These are phyloP conservation scores for Ryuthela nishihirai DNA, from an alignment of 2,888 invertebrate genomes.

Conservation along the genomic window DNA sequence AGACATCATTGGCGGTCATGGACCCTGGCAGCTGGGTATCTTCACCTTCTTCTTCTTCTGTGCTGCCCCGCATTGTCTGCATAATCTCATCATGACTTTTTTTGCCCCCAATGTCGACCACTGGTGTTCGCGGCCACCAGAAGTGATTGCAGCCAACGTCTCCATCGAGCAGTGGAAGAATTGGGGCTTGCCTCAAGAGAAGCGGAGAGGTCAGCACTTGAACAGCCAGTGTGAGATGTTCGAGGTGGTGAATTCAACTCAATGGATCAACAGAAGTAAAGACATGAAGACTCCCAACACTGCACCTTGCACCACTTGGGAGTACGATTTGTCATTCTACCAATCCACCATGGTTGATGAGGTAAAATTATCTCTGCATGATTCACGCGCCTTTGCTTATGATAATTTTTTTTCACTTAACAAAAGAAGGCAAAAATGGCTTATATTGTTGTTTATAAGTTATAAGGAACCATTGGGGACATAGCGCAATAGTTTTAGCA, in stretches of 20 bases:
- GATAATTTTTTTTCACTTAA: too few species aligned
- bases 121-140: slow-evolving; percentile 26
- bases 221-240: slow-evolving; percentile 13
- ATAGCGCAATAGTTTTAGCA: too few species aligned
- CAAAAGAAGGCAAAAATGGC: too few species aligned
- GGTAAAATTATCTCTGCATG: slow-evolving; percentile 7
- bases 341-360: slow-evolving; percentile 27
- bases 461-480: too few species aligned
- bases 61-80: slow-evolving; percentile 24
- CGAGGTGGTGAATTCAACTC: too few species aligned
- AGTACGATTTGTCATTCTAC: slow-evolving; percentile 27
- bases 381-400: too few species aligned
- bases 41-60: slow-evolving; percentile 24
- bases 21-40: slow-evolving; percentile 20
- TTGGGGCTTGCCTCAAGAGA: slow-evolving; percentile 2
- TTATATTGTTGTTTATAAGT: too few species aligned
- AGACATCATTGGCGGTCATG: slow-evolving; percentile 29
- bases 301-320: slow-evolving; percentile 13
- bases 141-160: slow-evolving; percentile 13
- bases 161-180: slow-evolving; percentile 23
- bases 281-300: too few species aligned
- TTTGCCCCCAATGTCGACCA: slow-evolving; percentile 30
- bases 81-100: slow-evolving; percentile 34
- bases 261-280: too few species aligned
- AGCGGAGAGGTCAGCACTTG: slow-evolving; percentile 1